These are phyloP conservation scores for Pungitius pungitius DNA, from an alignment of 2,113 vertebrate genomes.

Conservation along the genomic window DNA sequence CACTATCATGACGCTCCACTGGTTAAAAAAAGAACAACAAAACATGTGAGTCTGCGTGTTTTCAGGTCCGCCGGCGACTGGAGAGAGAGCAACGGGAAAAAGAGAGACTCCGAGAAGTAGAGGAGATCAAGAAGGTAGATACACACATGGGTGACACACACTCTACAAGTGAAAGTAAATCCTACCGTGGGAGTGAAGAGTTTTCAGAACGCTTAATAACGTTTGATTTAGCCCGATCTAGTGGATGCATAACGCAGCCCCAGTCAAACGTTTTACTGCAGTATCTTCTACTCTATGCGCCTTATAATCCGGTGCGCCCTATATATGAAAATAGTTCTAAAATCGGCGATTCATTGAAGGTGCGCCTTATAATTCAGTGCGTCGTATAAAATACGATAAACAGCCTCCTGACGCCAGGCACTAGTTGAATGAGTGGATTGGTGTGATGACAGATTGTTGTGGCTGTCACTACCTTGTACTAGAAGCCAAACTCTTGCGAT, in stretches of 20 bases:
- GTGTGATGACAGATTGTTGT: constrained; percentile 8
- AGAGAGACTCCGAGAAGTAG: constrained; percentile 65
- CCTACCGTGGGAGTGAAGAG: too few relatives aligned
- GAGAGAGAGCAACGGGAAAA: constrained; percentile 66
- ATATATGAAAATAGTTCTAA: too few relatives aligned
- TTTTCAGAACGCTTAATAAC: too few relatives aligned
- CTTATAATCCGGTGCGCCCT: too few relatives aligned
- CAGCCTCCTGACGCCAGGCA: background rate
- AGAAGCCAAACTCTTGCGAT: background rate
- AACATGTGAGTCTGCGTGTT: background rate
- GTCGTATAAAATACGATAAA: too few relatives aligned
- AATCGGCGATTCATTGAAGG: too few relatives aligned
- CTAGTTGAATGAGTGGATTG: constrained; percentile 1
- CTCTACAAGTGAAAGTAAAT: constrained; percentile 8
- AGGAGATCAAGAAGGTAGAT: constrained; percentile 73
- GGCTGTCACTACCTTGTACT: background rate
- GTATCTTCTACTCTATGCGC: too few relatives aligned
- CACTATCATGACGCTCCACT: too few relatives aligned
- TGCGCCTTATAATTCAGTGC: too few relatives aligned
- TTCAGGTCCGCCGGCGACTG: constrained; percentile 57
- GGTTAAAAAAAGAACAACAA: background rate
- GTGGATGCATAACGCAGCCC: too few relatives aligned
- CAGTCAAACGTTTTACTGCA: too few relatives aligned
- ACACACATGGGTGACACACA: background rate
- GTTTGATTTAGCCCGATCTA: too few relatives aligned